These are phyloP conservation scores for Apantesis nais DNA, from an alignment of 2,888 invertebrate species.

Conservation along the genomic window DNA sequence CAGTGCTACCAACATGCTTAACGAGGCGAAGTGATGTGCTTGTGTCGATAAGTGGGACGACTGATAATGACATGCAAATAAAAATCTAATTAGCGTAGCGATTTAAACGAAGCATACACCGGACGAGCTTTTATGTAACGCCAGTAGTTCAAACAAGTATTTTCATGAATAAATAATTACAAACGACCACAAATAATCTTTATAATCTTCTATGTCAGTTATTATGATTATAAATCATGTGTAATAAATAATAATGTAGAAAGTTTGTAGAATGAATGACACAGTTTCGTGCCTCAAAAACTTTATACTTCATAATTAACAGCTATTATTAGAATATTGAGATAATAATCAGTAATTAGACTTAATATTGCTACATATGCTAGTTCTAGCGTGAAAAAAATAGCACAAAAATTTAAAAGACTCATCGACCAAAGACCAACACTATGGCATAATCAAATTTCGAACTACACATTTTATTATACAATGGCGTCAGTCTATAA, in stretches of 20 bases:
- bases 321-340: slow-evolving; percentile 10
- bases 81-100: slow-evolving; percentile 44
- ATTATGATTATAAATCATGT: slow-evolving; percentile 37
- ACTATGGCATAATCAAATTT: slow-evolving; percentile 77
- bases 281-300: slow-evolving; percentile 27
- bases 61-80: slow-evolving; percentile 51
- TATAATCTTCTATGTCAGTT: slow-evolving; percentile 34
- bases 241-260: slow-evolving; percentile 36
- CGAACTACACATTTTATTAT: slow-evolving; percentile 53
- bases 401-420: slow-evolving; percentile 17
- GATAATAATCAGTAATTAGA: slow-evolving; percentile 20
- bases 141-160: slow-evolving; percentile 40
- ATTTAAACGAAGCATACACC: slow-evolving; percentile 41
- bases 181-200: slow-evolving; percentile 30
- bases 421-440: slow-evolving; percentile 56
- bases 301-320: slow-evolving; percentile 22
- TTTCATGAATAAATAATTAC: slow-evolving; percentile 39
- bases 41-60: slow-evolving; percentile 58
- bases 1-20: slow-evolving; percentile 74
- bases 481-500: slow-evolving; percentile 78
- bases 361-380: background rate
- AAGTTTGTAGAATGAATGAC: slow-evolving; percentile 26
- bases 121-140: slow-evolving; percentile 32
- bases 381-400: background rate
- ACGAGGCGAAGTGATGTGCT: slow-evolving; percentile 66